These are phyloP conservation scores for Salarias fasciatus DNA, from an alignment of 2,797 vertebrate genomes.

Conservation along the genomic window DNA sequence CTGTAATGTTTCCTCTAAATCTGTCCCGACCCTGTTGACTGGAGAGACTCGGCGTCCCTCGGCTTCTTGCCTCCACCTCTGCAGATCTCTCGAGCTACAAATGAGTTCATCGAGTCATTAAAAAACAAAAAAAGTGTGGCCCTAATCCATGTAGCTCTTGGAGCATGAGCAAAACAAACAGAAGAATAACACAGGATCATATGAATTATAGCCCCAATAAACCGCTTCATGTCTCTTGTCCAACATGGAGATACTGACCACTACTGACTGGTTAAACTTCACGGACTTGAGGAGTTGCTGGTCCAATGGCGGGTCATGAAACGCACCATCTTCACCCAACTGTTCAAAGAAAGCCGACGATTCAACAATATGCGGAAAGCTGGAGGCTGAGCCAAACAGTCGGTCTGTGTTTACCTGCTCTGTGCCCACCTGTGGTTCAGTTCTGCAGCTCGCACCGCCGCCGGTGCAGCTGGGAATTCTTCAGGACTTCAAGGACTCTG, in stretches of 20 bases:
- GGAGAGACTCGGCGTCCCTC: constrained; percentile 9
- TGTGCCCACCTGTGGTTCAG: constrained; percentile 42
- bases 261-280: background rate
- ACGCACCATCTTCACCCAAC: too few relatives aligned
- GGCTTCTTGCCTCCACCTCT: constrained; percentile 43
- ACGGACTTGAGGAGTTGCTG: too few relatives aligned
- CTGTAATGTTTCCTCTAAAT: background rate
- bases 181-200: constrained; percentile 56
- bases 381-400: constrained; percentile 55
- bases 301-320: too few relatives aligned
- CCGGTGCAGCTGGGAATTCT: constrained; percentile 47
- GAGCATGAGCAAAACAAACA: constrained; percentile 69
- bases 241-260: constrained; percentile 12
- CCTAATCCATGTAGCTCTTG: constrained; percentile 55
- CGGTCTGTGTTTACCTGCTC: constrained; percentile 52
- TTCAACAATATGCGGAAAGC: constrained; percentile 37
- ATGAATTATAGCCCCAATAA: constrained; percentile 51
- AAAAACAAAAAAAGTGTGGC: constrained; percentile 41
- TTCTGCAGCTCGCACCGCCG: constrained; percentile 6
- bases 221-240: constrained; percentile 1
- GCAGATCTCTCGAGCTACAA: constrained; percentile 57
- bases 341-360: constrained; percentile 1
- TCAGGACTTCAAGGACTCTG: constrained; percentile 60
- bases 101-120: constrained; percentile 63
- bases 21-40: constrained; percentile 4